Evolutionary conservation across 1,140 invertebrate species (phyloP).

Genomic region (Acyrthosiphon pisum): DNA sequence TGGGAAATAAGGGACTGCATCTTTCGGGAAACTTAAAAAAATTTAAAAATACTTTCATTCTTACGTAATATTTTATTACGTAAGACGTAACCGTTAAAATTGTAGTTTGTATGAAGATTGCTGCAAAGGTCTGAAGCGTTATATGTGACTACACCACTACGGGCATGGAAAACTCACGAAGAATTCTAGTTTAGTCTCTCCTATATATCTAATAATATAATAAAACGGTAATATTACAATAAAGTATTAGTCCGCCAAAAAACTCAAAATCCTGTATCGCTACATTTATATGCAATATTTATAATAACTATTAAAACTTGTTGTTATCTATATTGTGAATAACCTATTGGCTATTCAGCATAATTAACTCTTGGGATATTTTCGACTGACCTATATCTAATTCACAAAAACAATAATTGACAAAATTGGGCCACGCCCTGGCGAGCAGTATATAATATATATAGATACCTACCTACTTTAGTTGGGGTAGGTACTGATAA

Average conservation of each 20-base stretch:
- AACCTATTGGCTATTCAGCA: background rate
- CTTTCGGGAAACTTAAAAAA: background rate
- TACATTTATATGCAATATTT: background rate
- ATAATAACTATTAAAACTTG: background rate
- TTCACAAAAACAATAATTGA: background rate
- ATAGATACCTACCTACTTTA: background rate
- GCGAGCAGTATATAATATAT: background rate
- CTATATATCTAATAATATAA: too few species aligned
- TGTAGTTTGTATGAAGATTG: background rate
- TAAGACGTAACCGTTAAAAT: background rate
- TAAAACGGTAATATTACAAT: too few species aligned
- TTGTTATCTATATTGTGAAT: background rate
- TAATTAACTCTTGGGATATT: background rate
- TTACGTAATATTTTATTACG: background rate
- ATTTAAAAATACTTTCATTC: background rate
- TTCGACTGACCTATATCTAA: background rate
- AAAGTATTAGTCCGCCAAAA: background rate
- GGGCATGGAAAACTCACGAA: background rate
- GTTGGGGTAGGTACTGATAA: background rate
- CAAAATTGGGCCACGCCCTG: background rate
- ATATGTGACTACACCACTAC: background rate
- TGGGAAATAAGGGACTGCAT: background rate
- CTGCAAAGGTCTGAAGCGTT: background rate
- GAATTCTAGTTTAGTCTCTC: background rate
- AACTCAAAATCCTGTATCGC: background rate